Evolutionary conservation across 2,888 invertebrate species (phyloP).

Genomic region (Harpalus rufipes): DNA sequence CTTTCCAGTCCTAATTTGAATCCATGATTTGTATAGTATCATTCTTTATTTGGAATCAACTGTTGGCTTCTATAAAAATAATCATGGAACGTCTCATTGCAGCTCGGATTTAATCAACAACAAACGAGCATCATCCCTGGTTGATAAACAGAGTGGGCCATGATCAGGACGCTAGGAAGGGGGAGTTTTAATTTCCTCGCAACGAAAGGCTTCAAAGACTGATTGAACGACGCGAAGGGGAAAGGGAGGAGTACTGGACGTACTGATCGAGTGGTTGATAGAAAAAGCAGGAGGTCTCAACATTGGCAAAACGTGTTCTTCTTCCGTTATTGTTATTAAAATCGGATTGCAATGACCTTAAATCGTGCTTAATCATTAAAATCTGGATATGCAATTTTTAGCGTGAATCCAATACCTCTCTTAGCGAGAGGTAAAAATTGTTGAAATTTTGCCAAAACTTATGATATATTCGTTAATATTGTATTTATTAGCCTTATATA

Average conservation of each 20-base stretch:
- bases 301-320: slow-evolving; percentile 25
- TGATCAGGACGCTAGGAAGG: slow-evolving; percentile 33
- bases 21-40: not conserved
- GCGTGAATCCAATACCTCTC: too few relatives aligned
- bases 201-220: slow-evolving; percentile 54
- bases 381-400: too few relatives aligned
- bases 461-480: too few relatives aligned
- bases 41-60: slow-evolving; percentile 3
- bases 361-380: too few relatives aligned
- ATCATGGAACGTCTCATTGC: slow-evolving; percentile 14
- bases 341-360: too few relatives aligned
- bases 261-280: slow-evolving; percentile 2
- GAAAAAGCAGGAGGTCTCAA: not conserved
- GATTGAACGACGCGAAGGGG: slow-evolving; percentile 39
- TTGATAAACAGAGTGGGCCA: slow-evolving; percentile 50
- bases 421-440: too few relatives aligned
- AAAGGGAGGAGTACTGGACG: not conserved
- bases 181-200: slow-evolving; percentile 52
- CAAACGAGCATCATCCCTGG: slow-evolving; percentile 35
- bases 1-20: too few relatives aligned
- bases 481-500: too few relatives aligned
- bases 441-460: too few relatives aligned
- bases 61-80: slow-evolving; percentile 13
- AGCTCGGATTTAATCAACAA: slow-evolving; percentile 39
- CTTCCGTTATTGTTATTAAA: too few relatives aligned